These are phyloP conservation scores for Fistularia tabacaria DNA, from an alignment of 2,797 vertebrate species.

Conservation along the genomic window DNA sequence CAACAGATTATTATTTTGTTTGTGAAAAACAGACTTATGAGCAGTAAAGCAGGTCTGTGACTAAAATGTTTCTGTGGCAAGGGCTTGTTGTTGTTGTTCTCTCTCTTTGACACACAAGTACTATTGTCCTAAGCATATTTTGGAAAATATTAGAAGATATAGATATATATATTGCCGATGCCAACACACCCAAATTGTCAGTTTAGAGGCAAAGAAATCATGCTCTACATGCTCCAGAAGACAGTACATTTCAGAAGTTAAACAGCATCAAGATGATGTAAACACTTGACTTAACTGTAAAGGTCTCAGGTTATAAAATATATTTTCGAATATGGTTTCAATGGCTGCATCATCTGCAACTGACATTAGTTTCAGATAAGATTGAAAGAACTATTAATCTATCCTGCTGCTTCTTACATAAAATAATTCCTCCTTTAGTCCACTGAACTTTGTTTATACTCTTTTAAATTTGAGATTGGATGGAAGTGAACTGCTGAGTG, in stretches of 20 bases:
- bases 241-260: constrained; percentile 11
- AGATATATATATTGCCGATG: constrained; percentile 8
- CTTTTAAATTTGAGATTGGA: constrained; percentile 29
- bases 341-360: no score
- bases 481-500: constrained; percentile 51
- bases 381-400: no score
- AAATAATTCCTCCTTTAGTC: constrained; percentile 6
- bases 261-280: constrained; percentile 16
- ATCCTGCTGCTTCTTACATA: no score
- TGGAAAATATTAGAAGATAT: constrained; percentile 51
- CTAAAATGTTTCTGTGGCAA: neutral
- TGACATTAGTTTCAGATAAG: no score
- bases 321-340: no score
- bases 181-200: constrained; percentile 26
- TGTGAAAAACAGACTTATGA: constrained; percentile 78
- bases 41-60: constrained; percentile 61
- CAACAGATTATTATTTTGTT: constrained; percentile 78
- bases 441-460: constrained; percentile 9
- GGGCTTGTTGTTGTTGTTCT: no score
- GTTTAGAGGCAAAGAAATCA: constrained; percentile 24
- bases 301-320: no score
- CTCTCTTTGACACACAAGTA: neutral
- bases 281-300: constrained; percentile 1
- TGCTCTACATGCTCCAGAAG: neutral
- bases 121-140: constrained; percentile 35